These are phyloP conservation scores for Drosophila navojoa DNA, from an alignment of 1,140 invertebrate species.

Conservation along the genomic window DNA sequence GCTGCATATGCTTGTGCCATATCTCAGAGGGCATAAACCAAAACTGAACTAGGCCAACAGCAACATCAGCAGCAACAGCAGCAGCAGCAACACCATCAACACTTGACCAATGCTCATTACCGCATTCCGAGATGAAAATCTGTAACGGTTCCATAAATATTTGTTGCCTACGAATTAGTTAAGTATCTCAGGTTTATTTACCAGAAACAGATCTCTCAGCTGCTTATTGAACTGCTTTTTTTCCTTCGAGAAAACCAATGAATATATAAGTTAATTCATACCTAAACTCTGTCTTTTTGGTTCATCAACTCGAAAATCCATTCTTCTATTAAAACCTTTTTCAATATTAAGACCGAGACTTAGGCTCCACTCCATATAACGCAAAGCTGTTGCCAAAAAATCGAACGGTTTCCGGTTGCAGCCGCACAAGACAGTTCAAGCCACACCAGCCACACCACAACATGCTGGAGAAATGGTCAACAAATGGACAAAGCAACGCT, in stretches of 20 bases:
- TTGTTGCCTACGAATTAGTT: background rate
- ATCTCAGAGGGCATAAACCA: slow-evolving; percentile 74
- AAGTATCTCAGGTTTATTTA: background rate
- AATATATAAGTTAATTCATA: no score
- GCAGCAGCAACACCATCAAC: slow-evolving; percentile 26
- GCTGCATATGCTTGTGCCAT: slow-evolving; percentile 77
- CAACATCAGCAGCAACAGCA: slow-evolving; percentile 52
- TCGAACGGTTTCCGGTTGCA: slow-evolving; percentile 4
- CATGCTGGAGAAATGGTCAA: slow-evolving; percentile 45
- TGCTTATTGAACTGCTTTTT: no score
- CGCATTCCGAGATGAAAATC: slow-evolving; percentile 17
- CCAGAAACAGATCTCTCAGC: no score
- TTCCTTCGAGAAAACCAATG: no score
- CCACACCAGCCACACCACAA: no score
- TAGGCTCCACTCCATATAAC: background rate
- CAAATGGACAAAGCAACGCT: slow-evolving; percentile 42
- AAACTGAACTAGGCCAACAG: slow-evolving; percentile 68
- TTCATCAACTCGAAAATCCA: no score
- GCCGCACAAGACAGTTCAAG: slow-evolving; percentile 30
- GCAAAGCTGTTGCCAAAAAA: slow-evolving; percentile 16
- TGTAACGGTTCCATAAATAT: background rate
- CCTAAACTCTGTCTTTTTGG: no score
- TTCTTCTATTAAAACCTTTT: no score
- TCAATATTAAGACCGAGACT: background rate
- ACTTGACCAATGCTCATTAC: slow-evolving; percentile 48